Conservation (phyloP, 2,888 invertebrate species). For the Chymomyza amoena region DNA sequence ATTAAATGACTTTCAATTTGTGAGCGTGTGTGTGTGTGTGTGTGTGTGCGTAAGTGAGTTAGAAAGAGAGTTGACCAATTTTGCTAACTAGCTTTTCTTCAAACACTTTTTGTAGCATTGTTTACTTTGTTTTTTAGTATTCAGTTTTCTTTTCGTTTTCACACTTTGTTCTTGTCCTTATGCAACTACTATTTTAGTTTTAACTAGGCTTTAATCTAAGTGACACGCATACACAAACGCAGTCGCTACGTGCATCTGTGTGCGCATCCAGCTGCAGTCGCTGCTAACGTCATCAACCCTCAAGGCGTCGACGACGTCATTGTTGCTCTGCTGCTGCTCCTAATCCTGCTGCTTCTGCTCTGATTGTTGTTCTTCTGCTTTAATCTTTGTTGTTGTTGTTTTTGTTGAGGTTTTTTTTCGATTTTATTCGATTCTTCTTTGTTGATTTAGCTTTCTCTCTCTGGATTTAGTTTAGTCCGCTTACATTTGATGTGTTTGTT, state of each 20-base stretch:
- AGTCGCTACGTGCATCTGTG: constrained; percentile 51
- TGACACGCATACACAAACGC: constrained; percentile 42
- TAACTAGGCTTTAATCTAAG: constrained; percentile 39
- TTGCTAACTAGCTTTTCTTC: background rate
- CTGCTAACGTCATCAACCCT: background rate
- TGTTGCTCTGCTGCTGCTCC: constrained; percentile 26
- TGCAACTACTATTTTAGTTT: constrained; percentile 59
- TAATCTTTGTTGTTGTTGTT: constrained; percentile 27
- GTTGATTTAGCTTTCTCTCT: constrained; percentile 13
- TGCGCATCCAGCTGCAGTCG: constrained; percentile 2
- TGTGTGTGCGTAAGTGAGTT: constrained; percentile 21
- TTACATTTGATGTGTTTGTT: constrained; percentile 49
- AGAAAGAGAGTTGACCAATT: constrained; percentile 16
- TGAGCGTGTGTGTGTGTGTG: constrained; percentile 4
- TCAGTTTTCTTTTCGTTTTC: constrained; percentile 28
- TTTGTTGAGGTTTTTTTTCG: constrained; percentile 34
- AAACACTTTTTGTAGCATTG: background rate
- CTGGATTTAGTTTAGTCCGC: constrained; percentile 34
- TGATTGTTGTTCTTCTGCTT: constrained; percentile 13
- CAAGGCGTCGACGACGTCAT: background rate
- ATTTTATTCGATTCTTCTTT: too few relatives aligned
- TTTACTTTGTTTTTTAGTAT: background rate
- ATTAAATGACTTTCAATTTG: background rate
- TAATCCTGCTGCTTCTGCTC: constrained; percentile 32
- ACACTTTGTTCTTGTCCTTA: constrained; percentile 66